Evolutionary conservation across 2,888 invertebrate genomes (phyloP).

Genomic region (Dysmachus trigonus): DNA sequence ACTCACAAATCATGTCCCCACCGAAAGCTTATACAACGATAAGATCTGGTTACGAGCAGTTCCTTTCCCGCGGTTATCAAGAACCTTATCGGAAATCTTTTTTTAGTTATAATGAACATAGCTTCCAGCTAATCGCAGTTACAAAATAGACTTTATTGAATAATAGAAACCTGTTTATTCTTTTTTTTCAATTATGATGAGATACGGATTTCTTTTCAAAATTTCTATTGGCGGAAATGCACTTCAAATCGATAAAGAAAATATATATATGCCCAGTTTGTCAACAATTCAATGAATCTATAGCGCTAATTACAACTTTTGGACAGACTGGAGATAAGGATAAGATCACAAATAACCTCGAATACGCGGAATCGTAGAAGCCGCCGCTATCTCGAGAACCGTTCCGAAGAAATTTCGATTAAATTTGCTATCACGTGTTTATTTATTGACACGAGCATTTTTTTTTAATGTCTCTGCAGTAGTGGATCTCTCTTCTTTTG

Average conservation of each 20-base stretch:
- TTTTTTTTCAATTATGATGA: no score
- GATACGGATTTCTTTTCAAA: background rate
- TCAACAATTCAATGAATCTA: background rate
- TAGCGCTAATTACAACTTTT: background rate
- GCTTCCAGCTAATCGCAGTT: background rate
- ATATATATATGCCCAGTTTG: background rate
- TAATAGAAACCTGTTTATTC: background rate
- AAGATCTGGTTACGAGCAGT: background rate
- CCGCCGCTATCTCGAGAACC: background rate
- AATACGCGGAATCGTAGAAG: background rate
- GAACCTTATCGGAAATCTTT: background rate
- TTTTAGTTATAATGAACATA: background rate
- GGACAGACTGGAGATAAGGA: background rate
- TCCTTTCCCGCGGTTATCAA: background rate
- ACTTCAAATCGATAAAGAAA: background rate
- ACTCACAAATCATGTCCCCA: background rate
- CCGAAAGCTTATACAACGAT: background rate
- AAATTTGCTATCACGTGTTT: background rate
- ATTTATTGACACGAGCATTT: background rate
- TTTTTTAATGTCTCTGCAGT: background rate
- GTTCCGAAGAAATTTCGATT: background rate
- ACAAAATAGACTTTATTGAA: background rate
- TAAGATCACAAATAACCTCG: background rate
- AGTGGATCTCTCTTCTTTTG: background rate
- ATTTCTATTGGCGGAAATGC: background rate